A percentile compares a stretch with the other conserved stretches of the same genome.
Evolutionary conservation across 2,888 invertebrate genomes (phyloP).

Genomic region (Monopis laevigella): DNA sequence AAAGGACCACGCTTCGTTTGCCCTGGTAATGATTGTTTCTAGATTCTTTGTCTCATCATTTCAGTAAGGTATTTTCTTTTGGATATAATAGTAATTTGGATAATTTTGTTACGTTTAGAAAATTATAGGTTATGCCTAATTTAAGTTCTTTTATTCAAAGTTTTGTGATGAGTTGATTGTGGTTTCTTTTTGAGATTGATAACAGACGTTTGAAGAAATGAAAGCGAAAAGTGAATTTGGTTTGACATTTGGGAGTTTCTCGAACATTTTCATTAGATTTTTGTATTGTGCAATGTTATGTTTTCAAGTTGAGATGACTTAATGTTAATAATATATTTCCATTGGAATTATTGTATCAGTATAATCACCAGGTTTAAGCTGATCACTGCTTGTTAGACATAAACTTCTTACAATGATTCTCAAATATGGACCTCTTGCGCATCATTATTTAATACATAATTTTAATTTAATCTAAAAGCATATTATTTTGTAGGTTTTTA

Average conservation of each 20-base stretch:
- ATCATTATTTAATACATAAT: no score
- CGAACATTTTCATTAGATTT: background rate
- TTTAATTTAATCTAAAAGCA: no score
- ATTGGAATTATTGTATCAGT: no score
- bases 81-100: slow-evolving; percentile 32
- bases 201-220: background rate
- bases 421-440: no score
- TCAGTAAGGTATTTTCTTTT: slow-evolving; percentile 30
- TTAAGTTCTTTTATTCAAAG: slow-evolving; percentile 4
- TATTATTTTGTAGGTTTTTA: no score
- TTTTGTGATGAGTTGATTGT: background rate
- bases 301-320: no score
- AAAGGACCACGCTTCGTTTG: slow-evolving; percentile 39
- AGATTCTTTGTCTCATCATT: slow-evolving; percentile 13
- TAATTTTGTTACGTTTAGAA: slow-evolving; percentile 19
- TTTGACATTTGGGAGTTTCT: background rate
- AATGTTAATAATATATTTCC: no score
- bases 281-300: no score
- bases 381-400: no score
- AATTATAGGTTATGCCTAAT: slow-evolving; percentile 3
- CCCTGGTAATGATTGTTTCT: slow-evolving; percentile 41
- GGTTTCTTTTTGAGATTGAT: slow-evolving; percentile 1
- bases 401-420: no score
- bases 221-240: slow-evolving; percentile 4
- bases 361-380: no score